These are phyloP conservation scores for Vicugna pacos DNA, from an alignment of 2,113 vertebrate species.

Conservation along the genomic window DNA sequence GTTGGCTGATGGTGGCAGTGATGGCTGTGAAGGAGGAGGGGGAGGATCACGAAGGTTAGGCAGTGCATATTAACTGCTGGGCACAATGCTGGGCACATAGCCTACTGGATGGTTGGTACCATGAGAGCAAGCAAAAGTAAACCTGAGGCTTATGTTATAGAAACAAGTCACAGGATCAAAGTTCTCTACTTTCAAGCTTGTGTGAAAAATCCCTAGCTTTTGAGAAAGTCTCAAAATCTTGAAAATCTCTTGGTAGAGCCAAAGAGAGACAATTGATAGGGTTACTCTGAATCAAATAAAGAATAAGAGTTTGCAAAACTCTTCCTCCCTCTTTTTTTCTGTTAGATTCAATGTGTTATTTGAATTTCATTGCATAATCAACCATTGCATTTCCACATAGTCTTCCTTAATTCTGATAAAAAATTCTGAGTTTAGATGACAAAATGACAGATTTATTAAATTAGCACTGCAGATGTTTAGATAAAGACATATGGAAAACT, in stretches of 20 bases:
- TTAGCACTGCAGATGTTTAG: not conserved
- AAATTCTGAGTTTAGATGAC: not conserved
- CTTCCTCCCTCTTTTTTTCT: not conserved
- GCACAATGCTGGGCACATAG: fast-evolving
- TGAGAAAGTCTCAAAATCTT: not conserved
- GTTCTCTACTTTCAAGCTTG: not conserved
- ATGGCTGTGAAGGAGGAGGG: not conserved
- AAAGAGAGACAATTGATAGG: not conserved
- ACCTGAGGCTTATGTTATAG: not conserved
- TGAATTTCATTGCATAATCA: not conserved
- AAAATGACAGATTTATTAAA: slow-evolving; percentile 9
- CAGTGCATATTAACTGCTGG: not conserved
- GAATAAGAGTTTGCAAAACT: not conserved
- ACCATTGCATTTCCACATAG: not conserved
- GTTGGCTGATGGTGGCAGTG: not conserved
- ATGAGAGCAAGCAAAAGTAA: not conserved
- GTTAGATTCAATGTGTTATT: not conserved
- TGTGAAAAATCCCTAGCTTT: not conserved
- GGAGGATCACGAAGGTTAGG: not conserved
- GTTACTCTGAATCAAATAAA: not conserved
- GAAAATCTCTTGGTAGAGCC: not conserved
- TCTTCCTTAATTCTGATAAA: not conserved
- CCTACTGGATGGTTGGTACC: not conserved
- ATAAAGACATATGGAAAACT: not conserved
- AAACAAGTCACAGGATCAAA: not conserved